These are phyloP conservation scores for Rhagoletis pomonella DNA, from an alignment of 1,140 invertebrate genomes.

Conservation along the genomic window DNA sequence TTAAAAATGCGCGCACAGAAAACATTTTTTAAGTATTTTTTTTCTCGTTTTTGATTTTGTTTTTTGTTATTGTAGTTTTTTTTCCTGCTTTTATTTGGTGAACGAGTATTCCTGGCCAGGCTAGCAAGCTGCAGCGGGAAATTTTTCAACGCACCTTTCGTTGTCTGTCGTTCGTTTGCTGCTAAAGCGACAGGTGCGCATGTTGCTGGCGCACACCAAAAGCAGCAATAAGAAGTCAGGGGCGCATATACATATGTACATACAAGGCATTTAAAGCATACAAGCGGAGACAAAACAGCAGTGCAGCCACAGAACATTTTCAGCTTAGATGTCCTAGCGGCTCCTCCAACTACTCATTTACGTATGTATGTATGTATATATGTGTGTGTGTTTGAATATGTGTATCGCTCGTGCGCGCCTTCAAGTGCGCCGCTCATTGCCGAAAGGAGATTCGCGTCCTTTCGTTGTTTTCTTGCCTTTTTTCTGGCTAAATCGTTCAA, in stretches of 20 bases:
- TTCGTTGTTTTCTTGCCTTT: neutral
- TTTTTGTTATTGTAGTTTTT: neutral
- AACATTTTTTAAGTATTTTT: neutral
- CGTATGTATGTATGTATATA: neutral
- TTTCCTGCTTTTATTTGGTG: slow-evolving; percentile 17
- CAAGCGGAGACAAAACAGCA: neutral
- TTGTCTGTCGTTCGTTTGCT: slow-evolving; percentile 13
- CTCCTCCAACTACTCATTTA: neutral
- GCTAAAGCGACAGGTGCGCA: slow-evolving; percentile 50
- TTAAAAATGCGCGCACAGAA: slow-evolving; percentile 44
- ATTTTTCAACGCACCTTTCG: slow-evolving; percentile 36
- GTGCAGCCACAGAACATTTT: neutral
- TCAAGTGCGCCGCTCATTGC: slow-evolving; percentile 17
- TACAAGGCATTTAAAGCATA: no score
- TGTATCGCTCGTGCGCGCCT: no score
- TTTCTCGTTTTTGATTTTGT: neutral
- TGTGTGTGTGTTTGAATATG: no score
- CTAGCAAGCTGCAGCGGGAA: slow-evolving; percentile 6
- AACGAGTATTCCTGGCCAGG: neutral
- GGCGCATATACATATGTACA: neutral
- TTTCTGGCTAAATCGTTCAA: neutral
- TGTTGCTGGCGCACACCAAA: slow-evolving; percentile 7
- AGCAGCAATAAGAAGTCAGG: neutral
- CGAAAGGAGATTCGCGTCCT: slow-evolving; percentile 29
- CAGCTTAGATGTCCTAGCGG: neutral